phyloP scores from a whole-genome alignment of 2,888 invertebrate species.

The Xanthostigma xanthostigma region DNA sequence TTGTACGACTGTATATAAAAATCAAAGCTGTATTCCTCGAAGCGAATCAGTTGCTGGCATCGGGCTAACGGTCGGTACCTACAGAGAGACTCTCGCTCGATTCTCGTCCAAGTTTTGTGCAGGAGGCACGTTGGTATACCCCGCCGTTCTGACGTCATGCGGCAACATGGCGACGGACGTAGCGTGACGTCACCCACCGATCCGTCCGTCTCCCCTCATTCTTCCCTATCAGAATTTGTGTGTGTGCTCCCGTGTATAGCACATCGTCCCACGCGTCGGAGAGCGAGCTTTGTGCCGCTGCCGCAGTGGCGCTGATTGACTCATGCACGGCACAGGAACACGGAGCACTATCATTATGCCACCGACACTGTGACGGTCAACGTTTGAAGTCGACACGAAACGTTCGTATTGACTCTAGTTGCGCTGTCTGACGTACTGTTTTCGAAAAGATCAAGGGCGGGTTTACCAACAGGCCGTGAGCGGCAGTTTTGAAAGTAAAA shows the following conservation, averaged over 20 bases:
- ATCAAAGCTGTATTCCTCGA: not conserved
- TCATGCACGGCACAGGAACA: not conserved
- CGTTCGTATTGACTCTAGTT: too few relatives aligned
- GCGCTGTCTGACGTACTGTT: too few relatives aligned
- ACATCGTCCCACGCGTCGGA: not conserved
- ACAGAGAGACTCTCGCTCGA: slow-evolving; percentile 15
- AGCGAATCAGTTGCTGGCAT: slow-evolving; percentile 2
- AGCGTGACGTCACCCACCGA: slow-evolving; percentile 27
- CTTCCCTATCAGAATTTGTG: slow-evolving; percentile 1
- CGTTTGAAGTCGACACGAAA: too few relatives aligned
- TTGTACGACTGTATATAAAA: slow-evolving; percentile 2
- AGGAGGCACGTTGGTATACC: too few relatives aligned
- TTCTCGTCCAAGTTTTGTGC: slow-evolving; percentile 1
- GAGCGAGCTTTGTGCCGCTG: not conserved
- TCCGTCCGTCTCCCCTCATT: not conserved
- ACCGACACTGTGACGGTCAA: too few relatives aligned
- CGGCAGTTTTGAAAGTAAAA: too few relatives aligned
- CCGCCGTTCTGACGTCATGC: slow-evolving; percentile 28
- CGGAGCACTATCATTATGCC: too few relatives aligned
- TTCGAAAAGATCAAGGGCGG: too few relatives aligned
- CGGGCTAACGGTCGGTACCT: slow-evolving; percentile 5
- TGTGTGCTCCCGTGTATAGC: not conserved
- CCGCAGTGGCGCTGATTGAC: not conserved
- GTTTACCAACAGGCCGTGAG: too few relatives aligned
- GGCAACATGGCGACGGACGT: slow-evolving; percentile 28